These are phyloP conservation scores for Polydrusus tereticollis DNA, from an alignment of 2,888 invertebrate species.

Conservation along the genomic window DNA sequence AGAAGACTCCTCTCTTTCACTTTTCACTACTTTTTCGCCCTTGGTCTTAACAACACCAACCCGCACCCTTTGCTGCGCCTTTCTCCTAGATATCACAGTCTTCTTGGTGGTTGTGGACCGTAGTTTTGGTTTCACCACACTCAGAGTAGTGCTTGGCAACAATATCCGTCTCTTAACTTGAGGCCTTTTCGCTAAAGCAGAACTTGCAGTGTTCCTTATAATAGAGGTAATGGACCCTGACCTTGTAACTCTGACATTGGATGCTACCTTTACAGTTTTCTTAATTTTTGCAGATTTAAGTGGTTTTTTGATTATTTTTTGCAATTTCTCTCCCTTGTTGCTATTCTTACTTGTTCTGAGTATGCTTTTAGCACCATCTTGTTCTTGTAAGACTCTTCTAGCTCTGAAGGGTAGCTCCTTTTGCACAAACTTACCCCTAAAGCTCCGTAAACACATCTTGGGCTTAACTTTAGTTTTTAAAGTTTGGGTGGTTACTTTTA, in stretches of 20 bases:
- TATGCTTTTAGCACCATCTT: slow-evolving; percentile 21
- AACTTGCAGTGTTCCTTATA: slow-evolving; percentile 32
- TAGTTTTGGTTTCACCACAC: slow-evolving; percentile 56
- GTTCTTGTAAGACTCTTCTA: slow-evolving; percentile 20
- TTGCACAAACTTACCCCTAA: slow-evolving; percentile 65
- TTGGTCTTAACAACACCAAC: slow-evolving; percentile 2
- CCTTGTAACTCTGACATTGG: slow-evolving; percentile 57
- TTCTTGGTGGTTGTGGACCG: slow-evolving; percentile 58
- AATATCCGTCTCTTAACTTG: slow-evolving; percentile 58
- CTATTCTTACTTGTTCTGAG: slow-evolving; percentile 36
- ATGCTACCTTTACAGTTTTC: not conserved
- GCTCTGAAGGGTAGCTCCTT: slow-evolving; percentile 59
- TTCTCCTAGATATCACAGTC: slow-evolving; percentile 53
- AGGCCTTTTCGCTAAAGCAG: slow-evolving; percentile 45
- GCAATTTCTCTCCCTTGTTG: slow-evolving; percentile 19
- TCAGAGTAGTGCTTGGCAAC: slow-evolving; percentile 51
- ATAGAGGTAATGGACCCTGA: slow-evolving; percentile 53
- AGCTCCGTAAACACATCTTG: slow-evolving; percentile 67
- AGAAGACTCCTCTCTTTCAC: not conserved
- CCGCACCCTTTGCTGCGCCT: slow-evolving; percentile 51
- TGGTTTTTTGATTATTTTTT: not conserved
- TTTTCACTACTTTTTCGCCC: slow-evolving; percentile 1
- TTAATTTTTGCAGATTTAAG: not conserved
- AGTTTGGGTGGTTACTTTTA: slow-evolving; percentile 63
- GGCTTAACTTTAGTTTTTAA: slow-evolving; percentile 62